These are phyloP conservation scores for Epinotia nisella DNA, from an alignment of 2,888 invertebrate genomes.

Conservation along the genomic window DNA sequence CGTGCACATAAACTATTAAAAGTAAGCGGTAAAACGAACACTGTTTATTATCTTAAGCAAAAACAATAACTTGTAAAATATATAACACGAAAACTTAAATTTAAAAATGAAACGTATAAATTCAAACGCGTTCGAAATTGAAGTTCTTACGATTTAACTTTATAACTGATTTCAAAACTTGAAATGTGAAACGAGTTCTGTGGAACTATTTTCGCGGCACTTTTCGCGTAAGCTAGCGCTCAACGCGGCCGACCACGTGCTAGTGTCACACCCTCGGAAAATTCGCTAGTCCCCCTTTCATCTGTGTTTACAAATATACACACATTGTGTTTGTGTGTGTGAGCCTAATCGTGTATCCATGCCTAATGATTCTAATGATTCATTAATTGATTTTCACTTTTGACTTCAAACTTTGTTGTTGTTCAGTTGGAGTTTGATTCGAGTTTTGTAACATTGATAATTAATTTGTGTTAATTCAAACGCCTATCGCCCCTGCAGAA, in stretches of 20 bases:
- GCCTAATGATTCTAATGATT: constrained; percentile 80
- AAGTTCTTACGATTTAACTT: background rate
- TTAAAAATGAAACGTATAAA: background rate
- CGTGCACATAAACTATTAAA: background rate
- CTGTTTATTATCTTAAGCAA: background rate
- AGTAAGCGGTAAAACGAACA: background rate
- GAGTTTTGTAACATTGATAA: constrained; percentile 23
- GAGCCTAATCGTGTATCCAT: constrained; percentile 73
- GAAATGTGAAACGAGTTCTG: constrained; percentile 43
- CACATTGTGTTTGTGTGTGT: constrained; percentile 54
- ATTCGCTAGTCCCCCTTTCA: constrained; percentile 72
- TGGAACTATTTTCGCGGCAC: constrained; percentile 53
- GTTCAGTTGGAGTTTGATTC: constrained; percentile 44
- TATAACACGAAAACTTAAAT: background rate
- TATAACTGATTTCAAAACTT: constrained; percentile 45
- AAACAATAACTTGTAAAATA: background rate
- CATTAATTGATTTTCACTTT: constrained; percentile 75
- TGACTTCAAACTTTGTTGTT: constrained; percentile 53
- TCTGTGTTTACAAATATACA: constrained; percentile 54
- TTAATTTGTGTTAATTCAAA: constrained; percentile 35
- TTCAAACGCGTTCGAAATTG: constrained; percentile 10
- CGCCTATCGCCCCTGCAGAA: background rate
- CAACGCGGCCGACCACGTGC: constrained; percentile 77
- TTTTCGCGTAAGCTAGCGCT: constrained; percentile 74
- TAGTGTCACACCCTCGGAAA: constrained; percentile 78